These are phyloP conservation scores for Coracias cyanogaster DNA, from an alignment of 2,797 vertebrate species.

Conservation along the genomic window DNA sequence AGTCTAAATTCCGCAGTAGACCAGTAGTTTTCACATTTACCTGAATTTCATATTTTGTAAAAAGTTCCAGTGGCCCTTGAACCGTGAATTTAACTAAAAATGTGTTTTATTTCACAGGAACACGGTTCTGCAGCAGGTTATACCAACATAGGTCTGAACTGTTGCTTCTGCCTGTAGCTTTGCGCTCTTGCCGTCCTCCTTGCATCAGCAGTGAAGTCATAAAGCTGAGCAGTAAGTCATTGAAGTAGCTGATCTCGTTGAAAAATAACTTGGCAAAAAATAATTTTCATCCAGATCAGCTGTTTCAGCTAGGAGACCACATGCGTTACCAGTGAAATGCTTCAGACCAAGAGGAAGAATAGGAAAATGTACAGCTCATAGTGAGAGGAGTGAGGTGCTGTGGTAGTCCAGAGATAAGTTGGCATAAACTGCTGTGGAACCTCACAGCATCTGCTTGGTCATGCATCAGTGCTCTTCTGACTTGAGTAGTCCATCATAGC, in stretches of 20 bases:
- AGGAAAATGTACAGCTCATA: neutral
- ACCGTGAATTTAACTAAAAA: neutral
- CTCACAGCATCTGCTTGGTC: neutral
- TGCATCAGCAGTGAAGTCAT: neutral
- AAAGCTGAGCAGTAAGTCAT: neutral
- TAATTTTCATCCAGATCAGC: neutral
- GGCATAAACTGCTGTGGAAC: neutral
- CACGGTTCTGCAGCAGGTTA: neutral
- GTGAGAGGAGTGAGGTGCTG: neutral
- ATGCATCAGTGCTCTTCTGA: constrained; percentile 3
- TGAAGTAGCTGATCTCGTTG: neutral
- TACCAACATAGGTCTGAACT: neutral
- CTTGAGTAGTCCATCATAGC: neutral
- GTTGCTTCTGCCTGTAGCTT: neutral
- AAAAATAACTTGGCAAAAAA: neutral
- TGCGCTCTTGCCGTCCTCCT: neutral
- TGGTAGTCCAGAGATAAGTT: neutral
- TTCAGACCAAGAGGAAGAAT: neutral
- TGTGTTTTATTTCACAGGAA: neutral
- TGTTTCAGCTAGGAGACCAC: neutral
- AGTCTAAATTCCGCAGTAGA: neutral
- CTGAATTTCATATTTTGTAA: neutral
- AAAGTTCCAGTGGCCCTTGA: neutral
- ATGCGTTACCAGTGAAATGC: rapidly evolving
- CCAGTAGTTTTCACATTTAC: neutral